A percentile compares a stretch with the other conserved stretches of the same genome.
Evolutionary conservation across 2,797 vertebrate species (phyloP).

Genomic region (Clarias laeviceps): DNA sequence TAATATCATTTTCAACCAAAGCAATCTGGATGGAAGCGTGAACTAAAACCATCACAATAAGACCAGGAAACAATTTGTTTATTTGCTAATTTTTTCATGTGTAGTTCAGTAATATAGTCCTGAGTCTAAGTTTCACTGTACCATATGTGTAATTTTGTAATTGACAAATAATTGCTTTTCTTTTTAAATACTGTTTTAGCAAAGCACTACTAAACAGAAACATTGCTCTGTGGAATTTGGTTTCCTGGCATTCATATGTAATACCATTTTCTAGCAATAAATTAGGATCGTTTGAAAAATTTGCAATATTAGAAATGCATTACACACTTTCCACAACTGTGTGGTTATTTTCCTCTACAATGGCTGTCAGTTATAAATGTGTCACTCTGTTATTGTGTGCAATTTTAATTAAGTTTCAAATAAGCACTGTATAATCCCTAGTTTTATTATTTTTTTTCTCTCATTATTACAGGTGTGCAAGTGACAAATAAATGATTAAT

Average conservation of each 20-base stretch:
- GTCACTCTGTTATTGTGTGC: background rate
- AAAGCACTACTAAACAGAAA: background rate
- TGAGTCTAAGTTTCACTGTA: background rate
- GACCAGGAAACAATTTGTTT: background rate
- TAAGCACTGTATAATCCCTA: background rate
- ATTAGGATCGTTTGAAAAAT: too few species aligned
- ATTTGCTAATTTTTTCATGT: background rate
- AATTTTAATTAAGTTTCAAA: background rate
- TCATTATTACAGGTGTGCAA: constrained; percentile 45
- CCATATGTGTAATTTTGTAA: background rate
- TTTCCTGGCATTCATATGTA: background rate
- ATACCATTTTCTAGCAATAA: background rate
- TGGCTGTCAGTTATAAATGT: background rate
- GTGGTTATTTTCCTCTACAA: background rate
- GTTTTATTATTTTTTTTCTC: constrained; percentile 12
- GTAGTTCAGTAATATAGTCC: background rate
- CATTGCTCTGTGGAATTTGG: background rate
- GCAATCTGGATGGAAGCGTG: background rate
- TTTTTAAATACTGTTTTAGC: background rate
- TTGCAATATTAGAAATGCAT: background rate
- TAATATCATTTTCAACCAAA: background rate
- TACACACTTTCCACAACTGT: background rate
- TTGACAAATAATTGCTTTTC: background rate
- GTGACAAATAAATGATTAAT: constrained; percentile 54
- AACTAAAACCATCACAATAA: background rate